These are phyloP conservation scores for Drosophila hawaiiensis DNA, from an alignment of 2,888 invertebrate genomes.

Conservation along the genomic window DNA sequence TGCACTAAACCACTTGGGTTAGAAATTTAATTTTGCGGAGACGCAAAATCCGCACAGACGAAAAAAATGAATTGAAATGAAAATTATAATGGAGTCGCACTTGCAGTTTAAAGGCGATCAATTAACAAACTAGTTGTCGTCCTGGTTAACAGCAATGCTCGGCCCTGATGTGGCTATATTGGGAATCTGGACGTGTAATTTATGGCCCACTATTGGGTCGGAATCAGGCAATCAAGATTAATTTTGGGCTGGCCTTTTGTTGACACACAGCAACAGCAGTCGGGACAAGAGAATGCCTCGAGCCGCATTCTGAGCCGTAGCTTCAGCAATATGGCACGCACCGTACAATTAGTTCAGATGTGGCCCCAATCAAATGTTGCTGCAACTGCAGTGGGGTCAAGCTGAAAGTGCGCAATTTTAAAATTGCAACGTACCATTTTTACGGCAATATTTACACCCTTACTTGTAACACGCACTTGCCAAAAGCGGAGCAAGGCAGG, in stretches of 20 bases:
- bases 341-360: constrained; percentile 52
- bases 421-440: constrained; percentile 52
- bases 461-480: constrained; percentile 26
- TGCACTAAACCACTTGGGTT: not conserved
- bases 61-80: constrained; percentile 1
- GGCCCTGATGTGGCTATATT: not conserved
- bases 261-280: constrained; percentile 21
- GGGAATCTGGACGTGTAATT: constrained; percentile 13
- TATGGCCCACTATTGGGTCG: constrained; percentile 28
- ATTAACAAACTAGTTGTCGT: not conserved
- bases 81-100: constrained; percentile 11
- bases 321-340: constrained; percentile 26
- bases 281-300: constrained; percentile 3
- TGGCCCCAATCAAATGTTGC: constrained; percentile 50
- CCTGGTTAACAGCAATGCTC: not conserved
- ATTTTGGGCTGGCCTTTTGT: constrained; percentile 37
- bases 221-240: constrained; percentile 50
- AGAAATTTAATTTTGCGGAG: too few species aligned
- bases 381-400: constrained; percentile 38
- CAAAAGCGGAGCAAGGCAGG: not conserved
- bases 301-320: constrained; percentile 7
- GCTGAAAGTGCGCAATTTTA: constrained; percentile 53
- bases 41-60: not conserved
- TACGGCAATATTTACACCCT: constrained; percentile 60
- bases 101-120: not conserved